Conservation (phyloP, 2,888 invertebrate species). For the Cephus pulcher region DNA sequence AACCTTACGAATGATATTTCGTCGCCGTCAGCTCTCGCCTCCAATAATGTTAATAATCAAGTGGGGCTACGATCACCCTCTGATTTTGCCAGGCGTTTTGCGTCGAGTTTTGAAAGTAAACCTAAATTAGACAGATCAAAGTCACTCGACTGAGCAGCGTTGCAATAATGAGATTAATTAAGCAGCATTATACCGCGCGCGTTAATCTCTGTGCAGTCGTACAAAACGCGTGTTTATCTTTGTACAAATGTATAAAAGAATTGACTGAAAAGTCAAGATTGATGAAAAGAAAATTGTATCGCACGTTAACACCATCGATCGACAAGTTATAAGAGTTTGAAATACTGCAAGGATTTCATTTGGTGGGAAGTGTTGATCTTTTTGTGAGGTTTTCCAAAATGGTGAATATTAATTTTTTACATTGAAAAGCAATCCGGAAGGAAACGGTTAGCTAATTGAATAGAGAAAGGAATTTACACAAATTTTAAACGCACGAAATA, state of each 20-base stretch:
- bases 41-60: neutral
- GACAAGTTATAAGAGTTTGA: neutral
- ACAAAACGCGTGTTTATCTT: conserved; percentile 18
- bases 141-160: conserved; percentile 55
- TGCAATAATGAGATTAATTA: neutral
- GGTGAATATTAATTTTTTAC: neutral
- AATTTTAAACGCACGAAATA: neutral
- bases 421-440: neutral
- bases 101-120: conserved; percentile 63
- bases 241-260: conserved; percentile 13
- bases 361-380: no score
- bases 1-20: conserved; percentile 22
- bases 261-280: conserved; percentile 4
- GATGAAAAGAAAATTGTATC: neutral
- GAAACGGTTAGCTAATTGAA: neutral
- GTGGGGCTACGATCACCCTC: conserved; percentile 9
- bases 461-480: neutral
- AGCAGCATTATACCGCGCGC: conserved; percentile 12
- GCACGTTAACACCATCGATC: neutral
- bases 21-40: neutral
- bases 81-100: conserved; percentile 45
- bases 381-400: neutral
- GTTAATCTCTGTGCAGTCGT: conserved; percentile 34
- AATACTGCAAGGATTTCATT: neutral
- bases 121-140: conserved; percentile 63